Base-by-base conservation (phyloP, 1,140 invertebrate genomes). In the Microplitis demolitor region DNA sequence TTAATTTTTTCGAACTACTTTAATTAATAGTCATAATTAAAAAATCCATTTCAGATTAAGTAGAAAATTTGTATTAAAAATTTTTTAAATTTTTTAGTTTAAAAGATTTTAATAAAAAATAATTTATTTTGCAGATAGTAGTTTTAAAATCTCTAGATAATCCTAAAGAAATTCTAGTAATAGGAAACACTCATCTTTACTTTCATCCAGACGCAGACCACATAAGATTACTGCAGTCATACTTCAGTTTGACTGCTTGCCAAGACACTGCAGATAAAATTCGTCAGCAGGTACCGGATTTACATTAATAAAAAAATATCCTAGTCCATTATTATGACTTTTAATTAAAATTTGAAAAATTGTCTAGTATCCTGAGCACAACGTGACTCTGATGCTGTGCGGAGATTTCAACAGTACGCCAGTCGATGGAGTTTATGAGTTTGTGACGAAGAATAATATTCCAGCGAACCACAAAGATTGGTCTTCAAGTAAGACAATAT, bases 121-220 rank as follows among this genome's bases (percentile, higher is more conserved):
- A 71, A 60, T 60, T 67, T 58, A 66, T 50, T 69, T 72, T 56
- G 79, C 76, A 92, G 90, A 88, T 89, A 13, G 84, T 89, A 34
- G 79, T 91, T 39, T 85, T 96, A 62, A 87, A 91, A 79, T 90
- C 90, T 5, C 81, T 89, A 62, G 89, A 92, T 34, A 88, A 89
- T 78, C 87, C 87, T 5, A 85, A 87, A 68, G 88, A 92, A 78
- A 85, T 91, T 66, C 70, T 96, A 39, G 81, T 96, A 68, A 88
- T 97, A 64, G 95, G 91, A 31, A 97, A 97, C 80, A 97, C 95
- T 0, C 97, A 98, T 89, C 89, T 98, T 14, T 98, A 96, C 84
- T 98, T 97, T 81, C 93, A 96, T 81, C 95, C 95, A 2, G 91
- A 94, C 84, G 93, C 95, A 5, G 92, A 95, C 87, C 93, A 97